phyloP scores from a whole-genome alignment of 2,797 vertebrate genomes.

The Sebastes taczanowskii region DNA sequence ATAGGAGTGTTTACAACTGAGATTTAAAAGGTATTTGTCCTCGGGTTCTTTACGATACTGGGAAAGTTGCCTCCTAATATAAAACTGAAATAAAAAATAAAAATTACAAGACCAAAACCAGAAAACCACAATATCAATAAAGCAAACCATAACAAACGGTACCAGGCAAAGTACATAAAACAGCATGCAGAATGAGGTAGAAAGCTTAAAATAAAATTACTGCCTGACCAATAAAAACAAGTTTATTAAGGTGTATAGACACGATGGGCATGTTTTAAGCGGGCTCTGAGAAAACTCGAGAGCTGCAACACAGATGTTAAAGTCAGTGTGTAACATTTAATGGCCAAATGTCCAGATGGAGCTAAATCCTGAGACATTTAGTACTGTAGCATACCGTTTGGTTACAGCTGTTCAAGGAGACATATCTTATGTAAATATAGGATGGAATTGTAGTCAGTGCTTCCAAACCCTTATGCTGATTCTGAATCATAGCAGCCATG shows the following conservation, averaged over 20 bases:
- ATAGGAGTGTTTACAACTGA: slow-evolving; percentile 20
- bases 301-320: slow-evolving; percentile 37
- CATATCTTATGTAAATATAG: slow-evolving; percentile 10
- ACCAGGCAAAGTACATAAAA: slow-evolving; percentile 13
- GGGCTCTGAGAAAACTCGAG: slow-evolving; percentile 2
- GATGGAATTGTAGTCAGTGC: slow-evolving; percentile 6
- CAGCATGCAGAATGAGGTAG: neutral
- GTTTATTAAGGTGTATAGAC: slow-evolving; percentile 24
- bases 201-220: neutral
- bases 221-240: slow-evolving; percentile 12
- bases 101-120: neutral
- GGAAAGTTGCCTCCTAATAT: neutral
- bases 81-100: neutral
- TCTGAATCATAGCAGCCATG: neutral
- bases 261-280: neutral
- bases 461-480: neutral
- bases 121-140: slow-evolving; percentile 12
- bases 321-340: slow-evolving; percentile 21
- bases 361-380: neutral
- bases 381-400: neutral
- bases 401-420: neutral
- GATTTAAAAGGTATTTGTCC: slow-evolving; percentile 11
- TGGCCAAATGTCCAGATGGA: slow-evolving; percentile 27
- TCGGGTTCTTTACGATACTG: neutral
- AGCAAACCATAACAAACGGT: neutral